Conservation (phyloP, 2,888 invertebrate genomes). For the Machimus atricapillus region DNA sequence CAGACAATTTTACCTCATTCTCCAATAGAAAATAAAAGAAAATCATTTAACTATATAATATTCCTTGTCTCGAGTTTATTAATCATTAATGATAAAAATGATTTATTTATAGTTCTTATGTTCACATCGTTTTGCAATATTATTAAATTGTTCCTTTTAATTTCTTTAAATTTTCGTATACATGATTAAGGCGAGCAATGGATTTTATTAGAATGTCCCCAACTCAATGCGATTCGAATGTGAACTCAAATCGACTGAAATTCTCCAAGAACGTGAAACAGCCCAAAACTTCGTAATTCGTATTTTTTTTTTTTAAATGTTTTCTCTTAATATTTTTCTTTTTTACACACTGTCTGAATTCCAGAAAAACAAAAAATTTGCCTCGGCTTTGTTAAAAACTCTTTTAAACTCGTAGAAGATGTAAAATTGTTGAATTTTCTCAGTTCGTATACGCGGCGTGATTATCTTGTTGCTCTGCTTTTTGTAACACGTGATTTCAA, state of each 20-base stretch:
- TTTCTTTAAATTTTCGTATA: conserved; percentile 49
- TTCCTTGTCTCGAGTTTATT: conserved; percentile 39
- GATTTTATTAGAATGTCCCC: conserved; percentile 43
- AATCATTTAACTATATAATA: conserved; percentile 33
- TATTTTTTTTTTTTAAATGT: neutral
- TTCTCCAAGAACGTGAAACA: conserved; percentile 31
- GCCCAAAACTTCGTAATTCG: conserved; percentile 34
- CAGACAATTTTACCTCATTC: conserved; percentile 40
- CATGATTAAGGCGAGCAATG: conserved; percentile 54
- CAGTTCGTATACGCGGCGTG: conserved; percentile 32
- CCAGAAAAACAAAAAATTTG: neutral
- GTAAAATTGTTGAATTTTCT: conserved; percentile 21
- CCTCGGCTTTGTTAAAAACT: neutral
- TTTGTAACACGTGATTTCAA: conserved; percentile 23
- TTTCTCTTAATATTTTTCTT: neutral
- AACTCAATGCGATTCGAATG: neutral
- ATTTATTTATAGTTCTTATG: conserved; percentile 32
- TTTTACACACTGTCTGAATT: neutral
- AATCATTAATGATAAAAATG: conserved; percentile 42
- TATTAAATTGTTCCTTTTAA: conserved; percentile 41
- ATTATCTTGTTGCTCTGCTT: conserved; percentile 32
- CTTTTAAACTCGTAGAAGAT: conserved; percentile 12
- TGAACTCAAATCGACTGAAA: neutral
- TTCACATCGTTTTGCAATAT: conserved; percentile 40
- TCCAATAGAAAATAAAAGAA: conserved; percentile 28